Percentiles rank a stretch among this genome's conserved stretches.
Conservation (phyloP, 2,888 invertebrate genomes). For the Agonopterix subpropinquella region DNA sequence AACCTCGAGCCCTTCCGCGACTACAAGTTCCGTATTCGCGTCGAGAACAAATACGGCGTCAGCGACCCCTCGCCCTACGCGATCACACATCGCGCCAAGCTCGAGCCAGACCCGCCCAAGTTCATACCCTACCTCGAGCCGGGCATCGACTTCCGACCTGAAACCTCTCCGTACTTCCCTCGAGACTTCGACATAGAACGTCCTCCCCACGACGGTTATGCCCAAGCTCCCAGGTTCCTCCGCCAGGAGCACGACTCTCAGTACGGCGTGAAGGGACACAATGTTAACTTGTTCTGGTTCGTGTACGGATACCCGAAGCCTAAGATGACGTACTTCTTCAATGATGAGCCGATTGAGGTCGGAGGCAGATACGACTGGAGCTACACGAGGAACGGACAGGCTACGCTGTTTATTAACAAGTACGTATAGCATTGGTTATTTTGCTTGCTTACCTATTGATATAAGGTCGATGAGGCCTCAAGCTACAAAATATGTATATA, state of each 20-base stretch:
- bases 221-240: conserved; percentile 89
- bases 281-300: conserved; percentile 93
- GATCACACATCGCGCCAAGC: conserved; percentile 84
- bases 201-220: conserved; percentile 90
- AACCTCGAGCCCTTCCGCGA: conserved; percentile 95
- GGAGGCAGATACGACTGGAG: conserved; percentile 91
- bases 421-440: conserved; percentile 46
- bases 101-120: conserved; percentile 87
- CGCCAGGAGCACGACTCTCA: conserved; percentile 90
- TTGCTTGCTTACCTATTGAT: no score
- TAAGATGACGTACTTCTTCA: conserved; percentile 91
- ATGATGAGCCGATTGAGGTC: conserved; percentile 86
- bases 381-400: conserved; percentile 93
- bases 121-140: conserved; percentile 87
- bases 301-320: conserved; percentile 98
- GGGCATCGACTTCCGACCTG: conserved; percentile 88
- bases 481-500: no score
- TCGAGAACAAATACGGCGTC: conserved; percentile 97
- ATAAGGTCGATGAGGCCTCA: no score
- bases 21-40: conserved; percentile 96
- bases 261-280: conserved; percentile 95
- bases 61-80: conserved; percentile 97
- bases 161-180: conserved; percentile 91
- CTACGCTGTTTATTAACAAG: conserved; percentile 92
- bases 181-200: conserved; percentile 94